These are phyloP conservation scores for Periphyllus acericola DNA, from an alignment of 2,888 invertebrate genomes.

Conservation along the genomic window DNA sequence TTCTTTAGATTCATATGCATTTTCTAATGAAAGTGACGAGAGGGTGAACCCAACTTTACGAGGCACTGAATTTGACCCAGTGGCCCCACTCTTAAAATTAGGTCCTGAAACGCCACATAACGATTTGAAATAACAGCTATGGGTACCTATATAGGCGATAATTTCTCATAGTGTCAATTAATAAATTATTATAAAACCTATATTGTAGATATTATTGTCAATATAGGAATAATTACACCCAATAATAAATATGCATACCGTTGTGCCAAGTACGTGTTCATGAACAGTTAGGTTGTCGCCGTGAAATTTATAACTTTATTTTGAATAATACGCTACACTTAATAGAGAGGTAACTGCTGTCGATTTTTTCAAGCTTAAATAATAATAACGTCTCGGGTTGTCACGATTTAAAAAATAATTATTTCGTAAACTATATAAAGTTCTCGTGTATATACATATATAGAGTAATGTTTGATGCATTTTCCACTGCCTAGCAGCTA, in stretches of 20 bases:
- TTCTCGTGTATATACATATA: neutral
- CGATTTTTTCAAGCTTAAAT: constrained; percentile 7
- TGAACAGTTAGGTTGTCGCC: constrained; percentile 9
- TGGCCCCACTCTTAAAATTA: neutral
- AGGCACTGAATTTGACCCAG: neutral
- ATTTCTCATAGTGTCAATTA: neutral
- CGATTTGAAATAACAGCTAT: neutral
- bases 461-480: neutral
- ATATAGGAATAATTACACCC: neutral
- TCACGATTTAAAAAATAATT: constrained; percentile 36
- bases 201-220: neutral
- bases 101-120: neutral
- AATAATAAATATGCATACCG: neutral
- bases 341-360: constrained; percentile 19
- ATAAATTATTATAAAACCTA: neutral
- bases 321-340: constrained; percentile 6
- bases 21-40: neutral
- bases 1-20: no score
- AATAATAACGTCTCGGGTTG: constrained; percentile 36
- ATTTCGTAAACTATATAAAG: neutral
- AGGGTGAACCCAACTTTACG: neutral
- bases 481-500: constrained; percentile 8
- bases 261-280: neutral
- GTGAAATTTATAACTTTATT: constrained; percentile 21
- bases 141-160: neutral